These are phyloP conservation scores for Trissonchulus latispiculum DNA, from an alignment of 2,888 invertebrate genomes.

Conservation along the genomic window DNA sequence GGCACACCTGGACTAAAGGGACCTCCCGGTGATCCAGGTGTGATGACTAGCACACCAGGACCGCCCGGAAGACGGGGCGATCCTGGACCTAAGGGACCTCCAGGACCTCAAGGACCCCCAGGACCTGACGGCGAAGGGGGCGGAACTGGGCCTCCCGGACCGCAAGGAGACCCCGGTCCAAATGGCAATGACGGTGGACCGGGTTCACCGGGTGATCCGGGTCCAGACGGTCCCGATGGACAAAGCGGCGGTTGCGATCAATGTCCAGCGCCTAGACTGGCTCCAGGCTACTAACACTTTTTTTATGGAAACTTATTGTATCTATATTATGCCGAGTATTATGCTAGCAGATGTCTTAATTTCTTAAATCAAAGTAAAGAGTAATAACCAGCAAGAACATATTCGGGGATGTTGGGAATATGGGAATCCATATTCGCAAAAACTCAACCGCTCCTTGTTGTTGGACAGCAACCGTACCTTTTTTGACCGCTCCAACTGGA, in stretches of 20 bases:
- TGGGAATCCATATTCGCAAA: too few species aligned
- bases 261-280: slow-evolving; percentile 16
- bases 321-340: too few species aligned
- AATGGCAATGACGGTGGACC: not conserved
- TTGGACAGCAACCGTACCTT: too few species aligned
- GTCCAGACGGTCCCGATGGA: not conserved
- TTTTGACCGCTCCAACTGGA: too few species aligned
- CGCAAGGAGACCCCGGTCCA: not conserved
- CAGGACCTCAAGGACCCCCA: slow-evolving; percentile 1
- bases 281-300: slow-evolving; percentile 36
- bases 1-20: slow-evolving; percentile 11
- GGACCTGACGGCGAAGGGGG: not conserved
- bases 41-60: not conserved
- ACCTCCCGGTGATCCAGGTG: slow-evolving; percentile 20
- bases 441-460: too few species aligned
- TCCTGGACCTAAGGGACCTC: not conserved
- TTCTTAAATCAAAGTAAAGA: too few species aligned
- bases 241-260: slow-evolving; percentile 5
- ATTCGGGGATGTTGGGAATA: too few species aligned
- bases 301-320: too few species aligned
- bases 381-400: too few species aligned
- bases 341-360: too few species aligned
- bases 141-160: not conserved
- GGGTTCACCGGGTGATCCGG: not conserved
- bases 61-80: not conserved